Evolutionary conservation across 2,113 vertebrate genomes (phyloP).

Genomic region (Dunckerocampus dactyliophorus): DNA sequence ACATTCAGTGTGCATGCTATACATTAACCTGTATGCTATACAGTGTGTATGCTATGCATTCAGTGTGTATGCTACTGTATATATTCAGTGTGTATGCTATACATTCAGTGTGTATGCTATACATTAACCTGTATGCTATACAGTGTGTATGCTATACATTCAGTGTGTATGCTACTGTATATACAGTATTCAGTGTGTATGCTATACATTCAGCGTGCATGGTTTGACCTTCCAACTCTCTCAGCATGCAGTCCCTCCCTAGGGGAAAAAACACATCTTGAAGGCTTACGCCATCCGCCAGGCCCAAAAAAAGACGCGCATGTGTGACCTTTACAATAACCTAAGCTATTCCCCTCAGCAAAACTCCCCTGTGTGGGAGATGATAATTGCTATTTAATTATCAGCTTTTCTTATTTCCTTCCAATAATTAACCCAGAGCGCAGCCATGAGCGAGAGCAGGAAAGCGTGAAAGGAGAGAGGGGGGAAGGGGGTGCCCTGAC

Average conservation of each 20-base stretch:
- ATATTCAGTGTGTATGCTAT: too few relatives aligned
- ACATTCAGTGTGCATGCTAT: background rate
- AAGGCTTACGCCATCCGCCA: constrained; percentile 39
- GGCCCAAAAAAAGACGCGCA: constrained; percentile 16
- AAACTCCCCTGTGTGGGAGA: constrained; percentile 46
- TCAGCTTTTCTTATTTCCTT: constrained; percentile 56
- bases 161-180: background rate
- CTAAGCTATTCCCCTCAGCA: constrained; percentile 46
- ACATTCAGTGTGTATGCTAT: background rate
- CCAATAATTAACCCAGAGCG: constrained; percentile 61
- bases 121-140: too few relatives aligned
- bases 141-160: background rate
- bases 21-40: too few relatives aligned
- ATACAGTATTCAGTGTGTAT: background rate
- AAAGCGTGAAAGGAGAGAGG: constrained; percentile 37
- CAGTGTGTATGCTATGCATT: background rate
- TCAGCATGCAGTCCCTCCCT: constrained; percentile 37
- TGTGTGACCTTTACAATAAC: constrained; percentile 55
- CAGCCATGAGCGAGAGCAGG: constrained; percentile 13
- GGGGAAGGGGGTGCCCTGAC: constrained; percentile 1
- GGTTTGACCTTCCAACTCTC: constrained; percentile 52
- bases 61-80: background rate
- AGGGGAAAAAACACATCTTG: constrained; percentile 34
- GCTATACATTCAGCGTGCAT: background rate
- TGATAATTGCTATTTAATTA: constrained; percentile 66